Percentiles rank a stretch among this genome's conserved stretches.
phyloP scores from a whole-genome alignment of 2,113 vertebrate genomes.

The Todiramphus saurophagus region DNA sequence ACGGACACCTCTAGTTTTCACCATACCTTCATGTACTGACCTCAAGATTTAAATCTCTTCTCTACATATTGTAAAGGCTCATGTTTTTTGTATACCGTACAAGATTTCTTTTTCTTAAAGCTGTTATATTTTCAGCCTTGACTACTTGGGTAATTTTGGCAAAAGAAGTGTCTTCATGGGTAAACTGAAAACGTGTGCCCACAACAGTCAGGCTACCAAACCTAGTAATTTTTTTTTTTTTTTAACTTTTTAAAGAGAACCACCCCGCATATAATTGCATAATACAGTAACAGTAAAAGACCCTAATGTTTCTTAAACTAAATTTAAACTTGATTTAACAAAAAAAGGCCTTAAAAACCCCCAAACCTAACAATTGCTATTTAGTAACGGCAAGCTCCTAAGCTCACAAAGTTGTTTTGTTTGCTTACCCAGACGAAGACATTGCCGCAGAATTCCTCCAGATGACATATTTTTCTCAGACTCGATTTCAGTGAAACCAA shows the following conservation, averaged over 20 bases:
- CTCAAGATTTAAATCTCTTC: not conserved
- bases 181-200: not conserved
- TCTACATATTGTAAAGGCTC: not conserved
- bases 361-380: not conserved
- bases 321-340: not conserved
- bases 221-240: not conserved
- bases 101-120: not conserved
- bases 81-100: rapidly evolving
- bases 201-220: not conserved
- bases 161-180: not conserved
- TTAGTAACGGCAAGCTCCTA: not conserved
- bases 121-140: not conserved
- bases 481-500: conserved; percentile 96
- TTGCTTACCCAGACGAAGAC: conserved; percentile 90
- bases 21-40: not conserved
- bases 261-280: not conserved
- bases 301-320: not conserved
- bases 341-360: not conserved
- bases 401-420: not conserved
- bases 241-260: not conserved
- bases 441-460: conserved; percentile 93
- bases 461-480: conserved; percentile 99
- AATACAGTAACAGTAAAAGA: not conserved
- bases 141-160: not conserved
- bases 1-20: not conserved